Percentiles rank a stretch among this genome's conserved stretches.
These are phyloP conservation scores for Zingel zingel DNA, from an alignment of 2,113 vertebrate genomes.

Conservation along the genomic window DNA sequence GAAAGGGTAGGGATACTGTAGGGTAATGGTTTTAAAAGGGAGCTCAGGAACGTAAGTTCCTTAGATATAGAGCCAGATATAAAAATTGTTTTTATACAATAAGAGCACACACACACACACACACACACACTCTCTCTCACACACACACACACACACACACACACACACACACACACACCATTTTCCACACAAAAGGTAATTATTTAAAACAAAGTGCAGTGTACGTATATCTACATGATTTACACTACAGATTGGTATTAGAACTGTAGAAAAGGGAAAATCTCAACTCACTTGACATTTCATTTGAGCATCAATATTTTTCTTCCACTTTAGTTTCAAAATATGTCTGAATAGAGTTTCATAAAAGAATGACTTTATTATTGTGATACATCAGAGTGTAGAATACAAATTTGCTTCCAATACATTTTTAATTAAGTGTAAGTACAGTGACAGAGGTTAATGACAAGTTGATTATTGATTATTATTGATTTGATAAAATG, in stretches of 20 bases:
- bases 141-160: slow-evolving; percentile 8
- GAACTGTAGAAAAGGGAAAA: background rate
- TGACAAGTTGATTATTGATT: no score
- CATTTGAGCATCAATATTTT: background rate
- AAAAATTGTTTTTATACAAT: background rate
- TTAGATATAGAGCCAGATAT: background rate
- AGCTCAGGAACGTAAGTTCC: background rate
- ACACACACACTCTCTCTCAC: background rate
- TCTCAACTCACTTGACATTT: background rate
- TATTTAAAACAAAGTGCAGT: background rate
- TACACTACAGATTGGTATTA: background rate
- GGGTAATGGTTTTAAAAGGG: slow-evolving; percentile 20
- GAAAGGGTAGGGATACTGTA: background rate
- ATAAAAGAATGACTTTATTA: background rate
- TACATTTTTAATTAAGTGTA: no score
- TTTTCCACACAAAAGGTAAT: background rate
- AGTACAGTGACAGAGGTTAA: background rate
- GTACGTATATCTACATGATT: background rate
- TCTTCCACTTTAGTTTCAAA: background rate
- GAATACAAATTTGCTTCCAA: background rate
- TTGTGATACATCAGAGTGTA: background rate
- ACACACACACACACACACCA: background rate
- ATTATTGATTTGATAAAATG: no score
- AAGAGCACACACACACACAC: background rate
- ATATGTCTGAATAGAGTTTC: background rate